phyloP scores from a whole-genome alignment of 1,140 invertebrate species.

The Elysia chlorotica region DNA sequence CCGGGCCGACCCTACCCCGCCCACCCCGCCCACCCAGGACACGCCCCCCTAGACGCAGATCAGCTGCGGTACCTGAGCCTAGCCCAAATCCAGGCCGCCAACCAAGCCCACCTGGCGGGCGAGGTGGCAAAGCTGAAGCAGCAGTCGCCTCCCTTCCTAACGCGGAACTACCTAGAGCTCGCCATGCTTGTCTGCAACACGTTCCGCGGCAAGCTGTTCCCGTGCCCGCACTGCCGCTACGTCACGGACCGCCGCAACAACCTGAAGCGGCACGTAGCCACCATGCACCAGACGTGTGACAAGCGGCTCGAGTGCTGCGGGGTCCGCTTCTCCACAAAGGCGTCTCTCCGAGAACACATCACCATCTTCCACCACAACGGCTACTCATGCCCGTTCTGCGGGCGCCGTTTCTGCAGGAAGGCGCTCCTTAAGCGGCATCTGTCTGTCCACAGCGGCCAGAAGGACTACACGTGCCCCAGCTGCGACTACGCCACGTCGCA shows the following conservation, averaged over 20 bases:
- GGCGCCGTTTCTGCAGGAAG: slow-evolving; percentile 63
- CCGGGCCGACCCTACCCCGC: not conserved
- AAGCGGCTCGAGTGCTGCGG: slow-evolving; percentile 63
- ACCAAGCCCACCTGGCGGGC: slow-evolving; percentile 32
- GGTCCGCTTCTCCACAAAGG: slow-evolving; percentile 60
- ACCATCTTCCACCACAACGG: slow-evolving; percentile 61
- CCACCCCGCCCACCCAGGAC: not conserved
- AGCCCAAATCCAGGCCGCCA: slow-evolving; percentile 35
- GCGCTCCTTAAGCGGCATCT: slow-evolving; percentile 65
- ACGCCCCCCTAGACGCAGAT: slow-evolving; percentile 25
- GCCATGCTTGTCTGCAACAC: slow-evolving; percentile 58
- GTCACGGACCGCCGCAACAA: slow-evolving; percentile 65
- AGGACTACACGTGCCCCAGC: slow-evolving; percentile 61
- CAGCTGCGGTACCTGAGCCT: slow-evolving; percentile 37
- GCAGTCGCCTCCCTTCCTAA: slow-evolving; percentile 48
- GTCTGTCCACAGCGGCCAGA: slow-evolving; percentile 63
- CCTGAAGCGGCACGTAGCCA: slow-evolving; percentile 63
- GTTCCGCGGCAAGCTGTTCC: slow-evolving; percentile 56
- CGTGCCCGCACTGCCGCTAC: slow-evolving; percentile 61
- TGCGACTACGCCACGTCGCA: slow-evolving; percentile 66
- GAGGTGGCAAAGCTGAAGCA: slow-evolving; percentile 50
- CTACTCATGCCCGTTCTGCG: slow-evolving; percentile 62
- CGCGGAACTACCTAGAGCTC: slow-evolving; percentile 54
- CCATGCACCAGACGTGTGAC: slow-evolving; percentile 63
- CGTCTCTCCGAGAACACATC: slow-evolving; percentile 62